Evolutionary conservation across 1,140 invertebrate species (phyloP).

Genomic region (Caenorhabditis elegans): WBcel235 BX284605.5:9957001-9957500

Average conservation of each 20-base stretch:
- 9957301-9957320: constrained; percentile 63
- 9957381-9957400: constrained; percentile 58
- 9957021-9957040: neutral
- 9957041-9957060: neutral
- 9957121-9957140: too few relatives aligned
- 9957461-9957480: neutral
- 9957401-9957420: constrained; percentile 65
- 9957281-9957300: constrained; percentile 62
- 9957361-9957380: constrained; percentile 54
- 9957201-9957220: constrained; percentile 45
- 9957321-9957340: constrained; percentile 57
- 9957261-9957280: constrained; percentile 62
- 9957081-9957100: too few relatives aligned
- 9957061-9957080: neutral
- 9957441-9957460: neutral
- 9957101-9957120: too few relatives aligned
- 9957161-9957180: constrained; percentile 61
- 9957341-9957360: constrained; percentile 39
- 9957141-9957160: constrained; percentile 53
- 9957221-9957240: constrained; percentile 52
- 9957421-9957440: constrained; percentile 53
- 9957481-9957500: constrained; percentile 48
- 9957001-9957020: neutral
- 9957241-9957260: constrained; percentile 61
- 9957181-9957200: constrained; percentile 41